Evolutionary conservation across 2,888 invertebrate genomes (phyloP), one percentile per base, ranked within the genome.

Genomic region (Drosophila cracens): DNA sequence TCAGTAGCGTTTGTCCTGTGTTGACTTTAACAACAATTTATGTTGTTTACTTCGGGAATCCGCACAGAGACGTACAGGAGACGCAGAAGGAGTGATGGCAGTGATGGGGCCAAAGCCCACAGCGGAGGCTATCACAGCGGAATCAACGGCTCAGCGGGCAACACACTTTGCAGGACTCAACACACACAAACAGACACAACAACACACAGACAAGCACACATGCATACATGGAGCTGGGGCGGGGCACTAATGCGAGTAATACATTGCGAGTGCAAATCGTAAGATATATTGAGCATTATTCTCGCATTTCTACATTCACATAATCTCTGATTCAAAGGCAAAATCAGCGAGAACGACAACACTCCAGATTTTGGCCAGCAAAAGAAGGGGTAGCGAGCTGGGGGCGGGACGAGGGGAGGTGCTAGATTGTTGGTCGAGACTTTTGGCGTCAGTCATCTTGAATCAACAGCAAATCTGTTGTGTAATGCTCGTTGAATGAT

Each of bases 11-110:
- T 73, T 34, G 74, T 80, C 71, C 79, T 82, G 83, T 85, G 81
- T 79, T 82, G 85, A 87, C 83, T 81, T 84, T 85, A 87, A 87
- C 86, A 85, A 76, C 82, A 79, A 87, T 85, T 87, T 85, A 85
- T 85, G 83, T 85, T 87, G 86, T 85, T 87, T 87, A 82, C 87
- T 80, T 63, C 25, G 58, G 74, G 74, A 83, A 74, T 70, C 72
- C 83, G 72, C 81, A 72, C 59, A 69, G 84, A 65, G 60, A 60
- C 53, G 5, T 6, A 34, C 8, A 54, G 49, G 2, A n/a, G 11
- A 21, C 21, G 66, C 52, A 38, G 38, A n/a, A 51, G 46, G 54
- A 65, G 59, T 46, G 60, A 60, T 38, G 59, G 38, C 13, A 38
- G n/a, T 18, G 38, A 8, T 46, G 40, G 33, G 16, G 25, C 31